Evolutionary conservation across 2,888 invertebrate species (phyloP), one percentile per base, ranked within the genome.

Genomic region (Artemia sinica): DNA sequence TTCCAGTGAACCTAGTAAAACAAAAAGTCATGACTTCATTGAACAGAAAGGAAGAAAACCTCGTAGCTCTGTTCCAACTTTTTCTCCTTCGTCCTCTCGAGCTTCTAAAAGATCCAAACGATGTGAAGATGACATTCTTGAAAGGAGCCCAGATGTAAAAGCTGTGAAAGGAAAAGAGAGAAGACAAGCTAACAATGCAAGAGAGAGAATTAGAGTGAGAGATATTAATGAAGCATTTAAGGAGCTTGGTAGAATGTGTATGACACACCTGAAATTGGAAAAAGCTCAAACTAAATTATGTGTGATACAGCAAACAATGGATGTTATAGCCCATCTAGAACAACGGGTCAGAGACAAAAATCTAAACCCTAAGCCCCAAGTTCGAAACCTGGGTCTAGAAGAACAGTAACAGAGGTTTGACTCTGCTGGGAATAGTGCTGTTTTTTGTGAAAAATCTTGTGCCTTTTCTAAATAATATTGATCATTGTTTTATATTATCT

Each of bases 181-280:
- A 78, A 84, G 97, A 77, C 94, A 94, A 79, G 96, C 97, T 72
- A 98, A 98, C 83, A 98, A 98, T 82, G 95, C 96, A 73, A 84
- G 97, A 77, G 96, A 96, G 84, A 93, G 97, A 84, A 93, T 97
- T 84, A 88, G 97, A 76, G 97, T 98, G 79, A 86, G 96, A 75
- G 97, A 97, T 79, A 97, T 97, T 78, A 97, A 97, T 80, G 95
- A 96, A 79, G 97, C 97, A 71, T 84, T 97, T 73, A 98, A 97
- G 80, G 96, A 97, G 81, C 83, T 97, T 71, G 97, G 97, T 8
- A 83, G 93, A 76, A 97, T 97, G 95, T 95, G 95, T 78, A 92
- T 93, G 86, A 88, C 93, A 74, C 96, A 97, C 79, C 82, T 93
- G 70, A 92, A 92, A 81, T 91, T 91, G 71, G 96, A 95, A 79